phyloP scores from a whole-genome alignment of 2,888 invertebrate genomes.

The Drosophila prolongata region DNA sequence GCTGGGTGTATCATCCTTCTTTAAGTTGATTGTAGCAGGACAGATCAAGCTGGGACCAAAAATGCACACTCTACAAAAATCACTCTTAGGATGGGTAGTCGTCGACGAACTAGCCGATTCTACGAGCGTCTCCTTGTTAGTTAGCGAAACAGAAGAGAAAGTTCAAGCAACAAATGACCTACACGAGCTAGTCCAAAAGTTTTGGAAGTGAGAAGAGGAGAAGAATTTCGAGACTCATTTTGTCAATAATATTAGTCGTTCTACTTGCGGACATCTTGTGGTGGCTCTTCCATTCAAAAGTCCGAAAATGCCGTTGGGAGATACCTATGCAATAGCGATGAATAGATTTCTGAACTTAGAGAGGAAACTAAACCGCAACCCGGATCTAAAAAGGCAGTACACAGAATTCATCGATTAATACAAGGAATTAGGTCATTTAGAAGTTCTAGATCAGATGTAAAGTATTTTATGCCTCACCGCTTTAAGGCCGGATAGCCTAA shows the following conservation, averaged over 20 bases:
- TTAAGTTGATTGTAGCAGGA: no score
- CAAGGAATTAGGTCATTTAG: not conserved
- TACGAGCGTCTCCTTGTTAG: not conserved
- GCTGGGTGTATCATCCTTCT: no score
- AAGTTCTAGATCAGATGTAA: not conserved
- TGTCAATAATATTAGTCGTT: not conserved
- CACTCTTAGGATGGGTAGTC: constrained; percentile 1
- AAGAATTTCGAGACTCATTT: not conserved
- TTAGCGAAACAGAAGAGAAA: not conserved
- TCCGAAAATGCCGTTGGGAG: not conserved
- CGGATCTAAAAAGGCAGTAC: not conserved
- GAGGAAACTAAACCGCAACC: not conserved
- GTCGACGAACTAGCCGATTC: not conserved
- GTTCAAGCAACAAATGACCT: not conserved
- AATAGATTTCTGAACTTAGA: not conserved
- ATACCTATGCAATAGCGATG: no score
- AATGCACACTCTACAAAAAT: no score
- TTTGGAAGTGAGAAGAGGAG: not conserved
- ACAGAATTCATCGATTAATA: not conserved
- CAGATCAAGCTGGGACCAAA: no score
- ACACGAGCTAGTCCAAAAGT: not conserved
- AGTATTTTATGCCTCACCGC: not conserved
- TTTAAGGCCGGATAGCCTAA: no score
- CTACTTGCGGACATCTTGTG: not conserved
- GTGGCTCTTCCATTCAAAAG: not conserved